Conservation (phyloP, 2,797 vertebrate species). For the Chaetophractus vellerosus region DNA sequence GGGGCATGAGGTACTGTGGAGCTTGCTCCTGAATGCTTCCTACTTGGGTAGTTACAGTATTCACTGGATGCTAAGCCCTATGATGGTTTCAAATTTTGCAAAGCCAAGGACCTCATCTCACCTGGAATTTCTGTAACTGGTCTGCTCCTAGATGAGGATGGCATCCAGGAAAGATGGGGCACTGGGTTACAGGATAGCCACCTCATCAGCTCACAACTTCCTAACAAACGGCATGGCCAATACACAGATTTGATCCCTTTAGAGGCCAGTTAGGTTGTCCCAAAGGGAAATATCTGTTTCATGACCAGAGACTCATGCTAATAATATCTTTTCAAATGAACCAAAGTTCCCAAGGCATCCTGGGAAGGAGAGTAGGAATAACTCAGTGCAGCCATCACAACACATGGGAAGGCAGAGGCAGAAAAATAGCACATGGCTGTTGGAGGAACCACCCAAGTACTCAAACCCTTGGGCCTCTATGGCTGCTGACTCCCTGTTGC, state of each 20-base stretch:
- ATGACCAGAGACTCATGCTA: neutral
- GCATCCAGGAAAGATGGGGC: neutral
- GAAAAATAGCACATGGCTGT: neutral
- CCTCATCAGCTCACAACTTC: neutral
- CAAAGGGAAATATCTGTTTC: neutral
- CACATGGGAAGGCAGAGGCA: neutral
- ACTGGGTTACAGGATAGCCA: neutral
- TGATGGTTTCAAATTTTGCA: neutral
- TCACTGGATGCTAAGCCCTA: neutral
- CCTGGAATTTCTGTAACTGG: neutral
- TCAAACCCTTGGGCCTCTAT: conserved; percentile 29
- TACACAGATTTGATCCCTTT: neutral
- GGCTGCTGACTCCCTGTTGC: conserved; percentile 67
- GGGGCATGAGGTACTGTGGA: neutral
- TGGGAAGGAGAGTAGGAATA: neutral
- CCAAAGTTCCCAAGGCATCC: neutral
- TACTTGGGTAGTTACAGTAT: neutral
- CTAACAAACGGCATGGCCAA: neutral
- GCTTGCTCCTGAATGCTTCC: neutral
- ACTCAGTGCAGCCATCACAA: neutral
- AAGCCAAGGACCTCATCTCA: neutral
- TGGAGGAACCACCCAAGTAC: neutral
- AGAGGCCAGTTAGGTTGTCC: neutral
- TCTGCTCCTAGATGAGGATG: neutral
- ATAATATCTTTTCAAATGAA: neutral